Conservation (phyloP, 2,888 invertebrate genomes). For the Hermaeophaga mercurialis region DNA sequence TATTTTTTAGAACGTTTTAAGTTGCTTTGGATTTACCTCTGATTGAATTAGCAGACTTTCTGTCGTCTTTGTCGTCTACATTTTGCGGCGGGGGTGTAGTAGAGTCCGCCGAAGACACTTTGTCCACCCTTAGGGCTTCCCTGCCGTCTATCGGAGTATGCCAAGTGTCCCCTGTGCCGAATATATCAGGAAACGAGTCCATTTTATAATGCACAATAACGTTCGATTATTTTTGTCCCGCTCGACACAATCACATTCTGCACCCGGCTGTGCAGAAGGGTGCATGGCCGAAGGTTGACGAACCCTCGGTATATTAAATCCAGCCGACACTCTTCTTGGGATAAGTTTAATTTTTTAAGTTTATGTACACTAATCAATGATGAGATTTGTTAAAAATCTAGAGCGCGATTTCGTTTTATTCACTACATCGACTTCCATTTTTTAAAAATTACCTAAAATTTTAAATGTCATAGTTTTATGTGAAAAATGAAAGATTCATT, state of each 20-base stretch:
- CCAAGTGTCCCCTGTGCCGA: constrained; percentile 53
- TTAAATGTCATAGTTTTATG: too few relatives aligned
- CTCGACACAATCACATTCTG: constrained; percentile 25
- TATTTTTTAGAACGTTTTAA: too few relatives aligned
- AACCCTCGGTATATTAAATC: constrained; percentile 16
- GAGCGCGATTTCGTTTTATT: constrained; percentile 9
- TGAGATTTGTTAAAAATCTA: neutral
- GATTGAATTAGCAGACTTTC: constrained; percentile 69
- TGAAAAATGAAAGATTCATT: too few relatives aligned
- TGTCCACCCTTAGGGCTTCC: constrained; percentile 42
- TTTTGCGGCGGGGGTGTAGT: constrained; percentile 63
- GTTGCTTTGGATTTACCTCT: constrained; percentile 60
- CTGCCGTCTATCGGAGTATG: constrained; percentile 31
- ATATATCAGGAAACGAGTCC: constrained; percentile 60
- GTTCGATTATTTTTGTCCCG: constrained; percentile 18
- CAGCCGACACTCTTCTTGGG: neutral
- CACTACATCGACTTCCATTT: constrained; percentile 38
- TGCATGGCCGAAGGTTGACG: constrained; percentile 45
- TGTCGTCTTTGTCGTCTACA: constrained; percentile 57
- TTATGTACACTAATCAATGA: neutral
- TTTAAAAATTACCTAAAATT: too few relatives aligned
- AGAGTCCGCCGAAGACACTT: constrained; percentile 61
- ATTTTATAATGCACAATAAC: constrained; percentile 47
- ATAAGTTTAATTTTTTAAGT: neutral
- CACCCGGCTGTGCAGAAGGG: constrained; percentile 32